Conservation (phyloP, 2,888 invertebrate species). For the Cecidostiba fungosa region DNA sequence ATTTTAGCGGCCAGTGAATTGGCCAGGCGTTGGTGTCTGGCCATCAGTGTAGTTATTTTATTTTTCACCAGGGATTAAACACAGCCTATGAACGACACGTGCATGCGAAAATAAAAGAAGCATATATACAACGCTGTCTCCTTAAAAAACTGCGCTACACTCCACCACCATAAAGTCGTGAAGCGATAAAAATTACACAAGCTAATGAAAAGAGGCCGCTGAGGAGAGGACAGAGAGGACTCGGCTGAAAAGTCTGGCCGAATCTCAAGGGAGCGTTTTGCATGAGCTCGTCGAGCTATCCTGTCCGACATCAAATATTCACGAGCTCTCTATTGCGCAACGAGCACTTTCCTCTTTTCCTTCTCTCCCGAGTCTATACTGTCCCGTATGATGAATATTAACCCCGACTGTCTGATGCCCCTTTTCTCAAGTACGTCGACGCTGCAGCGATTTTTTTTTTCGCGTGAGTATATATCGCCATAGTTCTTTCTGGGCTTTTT, state of each 20-base stretch:
- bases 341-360: not conserved
- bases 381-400: not conserved
- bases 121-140: not conserved
- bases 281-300: not conserved
- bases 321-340: slow-evolving; percentile 46
- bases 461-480: not conserved
- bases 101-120: not conserved
- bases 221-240: not conserved
- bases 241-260: not conserved
- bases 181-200: slow-evolving; percentile 10
- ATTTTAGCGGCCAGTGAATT: no score
- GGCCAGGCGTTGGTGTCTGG: no score
- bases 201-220: slow-evolving; percentile 9
- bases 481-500: not conserved
- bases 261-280: not conserved
- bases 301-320: not conserved
- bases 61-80: no score
- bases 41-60: no score
- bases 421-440: not conserved
- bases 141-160: not conserved
- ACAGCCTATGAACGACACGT: not conserved
- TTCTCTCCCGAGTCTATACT: not conserved
- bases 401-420: not conserved
- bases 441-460: not conserved
- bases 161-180: not conserved